phyloP scores from a whole-genome alignment of 35 echinoderm and acorn worm species.

The Nesometra sesokonis region DNA sequence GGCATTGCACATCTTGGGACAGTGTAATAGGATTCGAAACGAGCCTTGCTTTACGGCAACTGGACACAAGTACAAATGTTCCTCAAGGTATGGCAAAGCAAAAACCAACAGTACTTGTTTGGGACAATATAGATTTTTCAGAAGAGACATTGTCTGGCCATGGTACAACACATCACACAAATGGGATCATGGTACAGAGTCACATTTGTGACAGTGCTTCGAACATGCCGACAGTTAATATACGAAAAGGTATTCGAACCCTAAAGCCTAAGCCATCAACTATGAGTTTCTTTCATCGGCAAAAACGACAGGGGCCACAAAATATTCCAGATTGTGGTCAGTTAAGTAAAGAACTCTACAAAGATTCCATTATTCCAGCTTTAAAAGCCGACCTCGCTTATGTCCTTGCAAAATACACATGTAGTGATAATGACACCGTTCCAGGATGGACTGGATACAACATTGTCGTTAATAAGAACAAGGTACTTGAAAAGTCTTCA shows the following conservation, averaged over 20 bases:
- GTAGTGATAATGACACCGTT: neutral
- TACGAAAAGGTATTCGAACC: neutral
- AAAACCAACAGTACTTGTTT: conserved; percentile 28
- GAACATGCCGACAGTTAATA: neutral
- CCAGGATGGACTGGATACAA: conserved; percentile 61
- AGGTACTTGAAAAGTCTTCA: conserved; percentile 11
- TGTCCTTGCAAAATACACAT: neutral
- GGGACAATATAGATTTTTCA: conserved; percentile 69
- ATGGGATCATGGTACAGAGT: conserved; percentile 37
- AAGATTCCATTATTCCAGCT: neutral
- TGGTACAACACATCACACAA: conserved; percentile 68
- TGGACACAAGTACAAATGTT: neutral
- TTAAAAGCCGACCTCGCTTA: conserved; percentile 7
- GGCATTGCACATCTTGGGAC: conserved; percentile 22
- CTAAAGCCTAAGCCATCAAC: neutral
- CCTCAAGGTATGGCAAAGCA: conserved; percentile 1
- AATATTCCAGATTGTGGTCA: neutral
- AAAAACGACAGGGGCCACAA: neutral
- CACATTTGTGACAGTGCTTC: neutral
- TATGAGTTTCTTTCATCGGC: neutral
- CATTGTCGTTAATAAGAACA: conserved; percentile 8
- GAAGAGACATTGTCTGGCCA: conserved; percentile 59
- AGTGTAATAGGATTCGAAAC: conserved; percentile 33
- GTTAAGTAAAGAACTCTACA: neutral
- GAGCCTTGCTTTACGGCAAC: conserved; percentile 26